Conservation (phyloP, 2,113 vertebrate species). For the Dolichallabes microphthalmus region DNA sequence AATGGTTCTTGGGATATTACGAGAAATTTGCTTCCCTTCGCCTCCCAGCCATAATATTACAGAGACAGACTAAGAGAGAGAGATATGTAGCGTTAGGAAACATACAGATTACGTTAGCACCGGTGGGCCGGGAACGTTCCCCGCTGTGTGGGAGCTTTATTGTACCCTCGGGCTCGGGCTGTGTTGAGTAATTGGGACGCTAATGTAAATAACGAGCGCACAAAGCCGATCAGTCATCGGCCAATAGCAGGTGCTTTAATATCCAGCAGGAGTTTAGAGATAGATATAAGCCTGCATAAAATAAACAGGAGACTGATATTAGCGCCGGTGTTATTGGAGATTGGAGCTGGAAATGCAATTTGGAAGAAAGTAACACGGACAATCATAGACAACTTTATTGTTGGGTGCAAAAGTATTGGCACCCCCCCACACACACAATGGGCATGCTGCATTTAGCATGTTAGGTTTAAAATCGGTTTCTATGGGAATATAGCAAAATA, state of each 20-base stretch:
- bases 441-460: neutral
- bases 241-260: slow-evolving; percentile 56
- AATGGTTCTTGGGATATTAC: slow-evolving; percentile 30
- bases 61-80: neutral
- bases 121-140: slow-evolving; percentile 48
- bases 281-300: slow-evolving; percentile 56
- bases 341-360: slow-evolving; percentile 31
- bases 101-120: slow-evolving; percentile 57
- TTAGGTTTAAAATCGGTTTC: neutral
- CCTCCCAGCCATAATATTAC: slow-evolving; percentile 9
- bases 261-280: slow-evolving; percentile 56
- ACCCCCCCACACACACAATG: neutral
- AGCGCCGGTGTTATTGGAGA: slow-evolving; percentile 50
- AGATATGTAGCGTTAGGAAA: slow-evolving; percentile 53
- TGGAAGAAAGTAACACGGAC: slow-evolving; percentile 18
- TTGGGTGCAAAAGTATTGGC: neutral
- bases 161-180: slow-evolving; percentile 57
- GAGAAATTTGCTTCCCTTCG: slow-evolving; percentile 4
- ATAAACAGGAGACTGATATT: slow-evolving; percentile 60
- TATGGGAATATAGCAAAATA: neutral
- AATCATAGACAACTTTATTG: neutral
- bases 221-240: slow-evolving; percentile 61
- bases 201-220: slow-evolving; percentile 64
- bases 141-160: slow-evolving; percentile 53
- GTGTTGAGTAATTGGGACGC: slow-evolving; percentile 63